Evolutionary conservation across 2,797 vertebrate genomes (phyloP).

Genomic region (Pseudochaenichthys georgianus): DNA sequence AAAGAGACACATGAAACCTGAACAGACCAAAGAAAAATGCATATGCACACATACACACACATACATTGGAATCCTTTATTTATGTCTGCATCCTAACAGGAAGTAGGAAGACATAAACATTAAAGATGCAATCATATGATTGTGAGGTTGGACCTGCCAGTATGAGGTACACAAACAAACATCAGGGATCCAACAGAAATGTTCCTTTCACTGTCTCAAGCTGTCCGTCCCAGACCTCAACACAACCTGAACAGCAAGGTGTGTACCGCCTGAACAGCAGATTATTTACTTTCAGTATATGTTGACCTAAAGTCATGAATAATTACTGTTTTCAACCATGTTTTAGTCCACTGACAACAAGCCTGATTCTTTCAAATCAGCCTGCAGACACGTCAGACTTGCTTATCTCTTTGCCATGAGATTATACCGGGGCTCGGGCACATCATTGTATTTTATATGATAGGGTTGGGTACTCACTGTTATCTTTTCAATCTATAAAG

Average conservation of each 20-base stretch:
- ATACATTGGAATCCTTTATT: conserved; percentile 74
- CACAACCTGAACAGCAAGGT: neutral
- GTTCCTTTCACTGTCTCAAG: conserved; percentile 19
- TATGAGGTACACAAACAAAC: conserved; percentile 63
- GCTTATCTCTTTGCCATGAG: too few species aligned
- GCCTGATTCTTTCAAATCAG: neutral
- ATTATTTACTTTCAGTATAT: neutral
- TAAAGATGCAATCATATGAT: conserved; percentile 73
- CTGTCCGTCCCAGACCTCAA: conserved; percentile 18
- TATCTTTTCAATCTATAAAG: too few species aligned
- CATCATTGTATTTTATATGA: too few species aligned
- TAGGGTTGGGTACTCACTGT: too few species aligned
- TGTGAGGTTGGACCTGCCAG: conserved; percentile 53
- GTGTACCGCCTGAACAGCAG: neutral
- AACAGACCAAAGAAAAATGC: neutral
- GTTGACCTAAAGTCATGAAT: too few species aligned
- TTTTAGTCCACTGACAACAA: neutral
- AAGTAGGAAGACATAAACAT: conserved; percentile 77
- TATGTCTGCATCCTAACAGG: conserved; percentile 79
- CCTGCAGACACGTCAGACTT: neutral
- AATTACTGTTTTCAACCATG: too few species aligned
- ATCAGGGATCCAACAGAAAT: conserved; percentile 47
- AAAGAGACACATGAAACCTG: neutral
- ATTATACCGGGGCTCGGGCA: too few species aligned
- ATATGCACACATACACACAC: conserved; percentile 15